These are phyloP conservation scores for Phylloscopus trochiloides DNA, from an alignment of 2,113 vertebrate species.

Conservation along the genomic window DNA sequence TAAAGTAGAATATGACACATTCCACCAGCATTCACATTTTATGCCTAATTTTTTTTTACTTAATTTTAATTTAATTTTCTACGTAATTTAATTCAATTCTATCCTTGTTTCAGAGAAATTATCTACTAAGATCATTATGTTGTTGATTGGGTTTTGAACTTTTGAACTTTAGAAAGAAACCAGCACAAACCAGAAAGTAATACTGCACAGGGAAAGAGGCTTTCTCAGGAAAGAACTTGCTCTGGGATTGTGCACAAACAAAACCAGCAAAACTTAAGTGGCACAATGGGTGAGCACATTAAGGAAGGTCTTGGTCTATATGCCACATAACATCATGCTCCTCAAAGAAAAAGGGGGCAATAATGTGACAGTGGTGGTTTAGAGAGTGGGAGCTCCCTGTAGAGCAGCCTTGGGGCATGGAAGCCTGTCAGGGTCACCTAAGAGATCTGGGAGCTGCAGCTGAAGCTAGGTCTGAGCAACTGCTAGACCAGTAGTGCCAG, in stretches of 20 bases:
- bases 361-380: neutral
- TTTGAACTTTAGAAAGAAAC: neutral
- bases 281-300: neutral
- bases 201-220: neutral
- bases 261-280: neutral
- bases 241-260: neutral
- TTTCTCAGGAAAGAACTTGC: neutral
- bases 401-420: neutral
- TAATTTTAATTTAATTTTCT: neutral
- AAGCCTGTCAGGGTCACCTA: neutral
- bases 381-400: neutral
- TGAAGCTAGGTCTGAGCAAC: neutral
- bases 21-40: neutral
- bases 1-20: neutral
- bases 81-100: neutral
- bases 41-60: too few relatives aligned
- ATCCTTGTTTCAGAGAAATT: neutral
- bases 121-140: neutral
- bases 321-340: neutral
- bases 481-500: neutral
- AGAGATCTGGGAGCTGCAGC: accelerated
- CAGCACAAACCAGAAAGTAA: neutral
- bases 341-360: neutral
- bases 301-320: neutral
- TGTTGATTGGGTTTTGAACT: neutral